Conservation (phyloP, 2,888 invertebrate genomes). For the Halocaridina rubra region DNA sequence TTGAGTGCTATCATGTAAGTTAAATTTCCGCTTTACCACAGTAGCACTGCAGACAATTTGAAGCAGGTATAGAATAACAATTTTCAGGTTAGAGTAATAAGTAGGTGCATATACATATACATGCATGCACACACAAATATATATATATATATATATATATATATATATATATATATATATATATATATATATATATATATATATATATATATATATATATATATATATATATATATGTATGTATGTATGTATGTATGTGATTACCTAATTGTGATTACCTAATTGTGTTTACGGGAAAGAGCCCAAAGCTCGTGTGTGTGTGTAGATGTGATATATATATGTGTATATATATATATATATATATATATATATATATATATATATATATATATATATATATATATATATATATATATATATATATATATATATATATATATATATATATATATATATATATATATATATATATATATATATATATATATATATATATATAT, state of each 20-base stretch:
- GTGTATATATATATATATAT: slow-evolving; percentile 12
- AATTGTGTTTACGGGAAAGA: too few species aligned
- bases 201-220: neutral
- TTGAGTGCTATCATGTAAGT: too few species aligned
- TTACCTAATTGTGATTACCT: too few species aligned
- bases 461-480: neutral
- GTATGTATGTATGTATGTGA: neutral
- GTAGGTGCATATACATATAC: too few species aligned
- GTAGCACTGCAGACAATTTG: too few species aligned
- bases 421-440: slow-evolving; percentile 16
- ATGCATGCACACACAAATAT: neutral
- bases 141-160: slow-evolving; percentile 9
- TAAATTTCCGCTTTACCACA: too few species aligned
- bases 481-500: neutral
- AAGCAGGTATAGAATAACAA: too few species aligned
- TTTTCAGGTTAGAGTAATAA: too few species aligned
- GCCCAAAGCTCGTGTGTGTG: too few species aligned
- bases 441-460: neutral
- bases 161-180: neutral
- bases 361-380: slow-evolving; percentile 13
- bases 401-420: slow-evolving; percentile 1
- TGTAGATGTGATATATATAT: too few species aligned
- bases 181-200: neutral
- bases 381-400: neutral
- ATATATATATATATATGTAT: neutral